A percentile compares a stretch with the other conserved stretches of the same genome.
Conservation (phyloP, 1,140 invertebrate genomes). For the Sinonovacula constricta region DNA sequence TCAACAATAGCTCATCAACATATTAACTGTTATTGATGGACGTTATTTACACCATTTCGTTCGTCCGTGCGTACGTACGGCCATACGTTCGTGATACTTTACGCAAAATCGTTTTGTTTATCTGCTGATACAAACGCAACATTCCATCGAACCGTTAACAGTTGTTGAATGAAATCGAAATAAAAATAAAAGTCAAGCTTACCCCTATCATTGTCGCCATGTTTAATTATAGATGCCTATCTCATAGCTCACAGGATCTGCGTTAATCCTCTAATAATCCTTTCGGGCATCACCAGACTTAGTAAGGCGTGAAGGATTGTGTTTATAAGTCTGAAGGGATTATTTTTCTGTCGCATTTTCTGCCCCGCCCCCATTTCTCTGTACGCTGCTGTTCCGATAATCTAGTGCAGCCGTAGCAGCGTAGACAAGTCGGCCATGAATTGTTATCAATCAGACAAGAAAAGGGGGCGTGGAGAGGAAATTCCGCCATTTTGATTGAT, state of each 20-base stretch:
- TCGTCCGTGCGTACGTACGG: no score
- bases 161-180: no score
- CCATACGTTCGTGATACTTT: no score
- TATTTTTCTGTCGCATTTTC: conserved; percentile 15
- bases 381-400: not conserved
- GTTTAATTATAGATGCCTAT: conserved; percentile 28
- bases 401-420: no score
- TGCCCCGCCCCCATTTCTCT: conserved; percentile 16
- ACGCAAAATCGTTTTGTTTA: no score
- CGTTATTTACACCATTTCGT: no score
- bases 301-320: conserved; percentile 32
- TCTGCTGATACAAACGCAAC: no score
- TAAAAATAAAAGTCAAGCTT: no score
- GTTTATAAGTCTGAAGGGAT: conserved; percentile 35
- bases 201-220: conserved; percentile 23
- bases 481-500: conserved; percentile 45
- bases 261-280: conserved; percentile 29
- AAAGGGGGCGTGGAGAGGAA: conserved; percentile 17
- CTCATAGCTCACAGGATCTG: conserved; percentile 30
- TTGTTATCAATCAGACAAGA: not conserved
- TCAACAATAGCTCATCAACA: no score
- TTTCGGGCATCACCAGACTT: not conserved
- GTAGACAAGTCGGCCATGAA: not conserved
- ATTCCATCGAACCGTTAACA: no score
- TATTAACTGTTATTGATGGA: no score